phyloP scores from a whole-genome alignment of 2,113 vertebrate species.

The Orthochromis indermauri region DNA sequence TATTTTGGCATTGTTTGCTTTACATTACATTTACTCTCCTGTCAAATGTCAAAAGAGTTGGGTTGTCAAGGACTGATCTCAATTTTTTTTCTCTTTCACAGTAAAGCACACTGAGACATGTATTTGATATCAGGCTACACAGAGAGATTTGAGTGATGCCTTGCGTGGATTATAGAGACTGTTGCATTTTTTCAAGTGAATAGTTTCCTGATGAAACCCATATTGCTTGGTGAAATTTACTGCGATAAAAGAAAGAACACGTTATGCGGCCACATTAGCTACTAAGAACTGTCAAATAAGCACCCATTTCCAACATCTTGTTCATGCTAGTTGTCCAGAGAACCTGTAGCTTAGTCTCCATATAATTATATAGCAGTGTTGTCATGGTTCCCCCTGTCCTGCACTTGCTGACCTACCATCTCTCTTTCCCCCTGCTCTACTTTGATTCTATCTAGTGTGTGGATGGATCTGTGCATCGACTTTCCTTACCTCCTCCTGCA shows the following conservation, averaged over 20 bases:
- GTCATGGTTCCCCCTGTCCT: neutral
- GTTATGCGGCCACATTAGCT: neutral
- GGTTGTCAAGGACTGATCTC: neutral
- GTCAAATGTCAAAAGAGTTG: conserved; percentile 2
- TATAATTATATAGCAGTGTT: neutral
- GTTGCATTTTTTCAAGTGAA: neutral
- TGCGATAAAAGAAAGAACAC: too few species aligned
- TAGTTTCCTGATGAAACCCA: neutral
- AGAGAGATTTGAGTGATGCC: neutral
- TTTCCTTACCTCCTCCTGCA: neutral
- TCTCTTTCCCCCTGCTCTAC: neutral
- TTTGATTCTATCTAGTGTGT: neutral
- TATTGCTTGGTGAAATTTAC: neutral
- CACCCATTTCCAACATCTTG: fast-evolving
- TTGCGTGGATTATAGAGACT: neutral
- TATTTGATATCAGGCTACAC: neutral
- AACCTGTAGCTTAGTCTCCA: neutral
- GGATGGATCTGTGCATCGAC: neutral
- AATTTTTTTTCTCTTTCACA: neutral
- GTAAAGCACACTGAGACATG: neutral
- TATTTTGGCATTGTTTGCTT: neutral
- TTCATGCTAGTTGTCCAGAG: neutral
- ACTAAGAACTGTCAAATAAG: neutral
- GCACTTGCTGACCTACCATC: neutral
- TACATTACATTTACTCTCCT: neutral